Conservation (phyloP, 2,113 vertebrate species). For the Apodemus speciosus region DNA sequence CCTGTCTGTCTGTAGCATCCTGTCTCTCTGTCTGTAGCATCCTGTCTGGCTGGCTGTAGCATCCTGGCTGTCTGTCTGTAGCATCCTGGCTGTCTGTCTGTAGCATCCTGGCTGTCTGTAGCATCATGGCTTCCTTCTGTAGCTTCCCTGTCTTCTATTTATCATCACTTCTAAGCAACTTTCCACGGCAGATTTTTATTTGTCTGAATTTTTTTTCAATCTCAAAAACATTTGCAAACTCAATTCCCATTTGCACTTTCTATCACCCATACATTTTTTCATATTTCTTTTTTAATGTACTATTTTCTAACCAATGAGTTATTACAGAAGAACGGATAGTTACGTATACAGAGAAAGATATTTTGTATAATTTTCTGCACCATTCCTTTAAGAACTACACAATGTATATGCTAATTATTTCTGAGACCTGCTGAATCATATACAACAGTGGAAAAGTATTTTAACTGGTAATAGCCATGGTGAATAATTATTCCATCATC, state of each 20-base stretch:
- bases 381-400: constrained; percentile 15
- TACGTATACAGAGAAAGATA: neutral
- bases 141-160: constrained; percentile 41
- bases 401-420: constrained; percentile 16
- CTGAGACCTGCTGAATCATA: neutral
- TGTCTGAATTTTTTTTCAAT: constrained; percentile 42
- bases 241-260: constrained; percentile 30
- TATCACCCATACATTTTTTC: constrained; percentile 45
- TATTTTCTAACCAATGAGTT: constrained; percentile 33
- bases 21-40: too few species aligned
- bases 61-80: neutral
- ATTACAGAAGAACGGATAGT: constrained; percentile 2
- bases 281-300: constrained; percentile 39
- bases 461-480: neutral
- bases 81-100: neutral
- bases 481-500: neutral
- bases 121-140: neutral
- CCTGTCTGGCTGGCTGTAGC: too few species aligned
- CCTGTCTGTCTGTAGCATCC: too few species aligned
- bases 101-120: neutral
- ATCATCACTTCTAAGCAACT: constrained; percentile 56
- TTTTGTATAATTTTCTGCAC: constrained; percentile 13
- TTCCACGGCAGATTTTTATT: constrained; percentile 55
- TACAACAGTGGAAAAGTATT: neutral
- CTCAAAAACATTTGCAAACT: constrained; percentile 57